Base-by-base conservation (phyloP, 2,888 invertebrate species). In the Drosophila nr. perissopoda region DNA sequence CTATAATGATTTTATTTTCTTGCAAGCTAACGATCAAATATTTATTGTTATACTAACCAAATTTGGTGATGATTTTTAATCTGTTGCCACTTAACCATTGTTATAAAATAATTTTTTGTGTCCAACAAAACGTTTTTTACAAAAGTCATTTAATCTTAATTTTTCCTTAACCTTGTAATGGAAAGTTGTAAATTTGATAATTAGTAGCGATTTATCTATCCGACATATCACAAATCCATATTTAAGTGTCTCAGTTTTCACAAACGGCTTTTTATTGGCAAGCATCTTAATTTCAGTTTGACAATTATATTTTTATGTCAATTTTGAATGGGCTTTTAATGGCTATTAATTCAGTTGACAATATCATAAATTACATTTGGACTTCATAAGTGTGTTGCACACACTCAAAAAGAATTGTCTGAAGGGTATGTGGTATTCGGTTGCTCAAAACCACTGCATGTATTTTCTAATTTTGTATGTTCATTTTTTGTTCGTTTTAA, bases 381-480 rank as follows among this genome's bases (percentile, higher is more conserved):
- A 4, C 27, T 27, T 36, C 10, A 27, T n/a, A 11, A 8, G 18
- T 7, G 13, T 5, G 36, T 7, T 36, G 7, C 27, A 13, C 18
- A 11, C 25, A 53, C 4, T 21, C 2, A 16, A 7, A 21, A 2
- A 2, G 2, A 3, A 33, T 40, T 25, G 40, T 1, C 27, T 4
- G 1, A 8, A 74, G 74, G 10, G 75, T 48, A 66, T 59, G n/a
- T 13, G 11, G n/a, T 2, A 2, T 36, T 56, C 42, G 36, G 16
- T 33, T 27, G 16, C 13, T 18, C 2, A 5, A 31, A 27, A 6
- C 13, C 10, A 5, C 4, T 8, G n/a, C 10, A 3, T 49, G 16
- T 21, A 46, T 3, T 16, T 54, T 51, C 16, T 42, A 33, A 46
- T 48, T 57, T 42, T 25, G 13, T 16, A 21, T 46, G 46, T 46